Evolutionary conservation across 2,797 vertebrate species (phyloP), one percentile per base, ranked within the genome.

Genomic region (Salarias fasciatus): DNA sequence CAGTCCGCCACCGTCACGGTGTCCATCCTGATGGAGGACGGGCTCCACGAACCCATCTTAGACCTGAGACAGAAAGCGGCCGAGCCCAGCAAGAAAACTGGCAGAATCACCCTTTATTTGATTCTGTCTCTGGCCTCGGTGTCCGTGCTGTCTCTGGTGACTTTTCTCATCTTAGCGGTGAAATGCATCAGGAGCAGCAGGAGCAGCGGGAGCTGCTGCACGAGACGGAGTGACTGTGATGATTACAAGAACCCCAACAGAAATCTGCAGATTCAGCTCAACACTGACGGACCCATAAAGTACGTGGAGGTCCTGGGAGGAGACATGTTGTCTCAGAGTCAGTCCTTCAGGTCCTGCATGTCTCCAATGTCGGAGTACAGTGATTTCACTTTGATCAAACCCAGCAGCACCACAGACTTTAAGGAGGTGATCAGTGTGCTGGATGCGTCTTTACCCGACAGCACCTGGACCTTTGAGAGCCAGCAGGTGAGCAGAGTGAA

Each of bases 221-320:
- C 79, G 41, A 86, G 75, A 60, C 67, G 62, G 29, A 62, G 15
- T n/a, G 80, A 86, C 63, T 86, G 61, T 71, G 85, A 88, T 29
- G 80, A 74, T 74, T 86, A 91, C 76, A 91, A 88, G 75, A 90
- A 91, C 65, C 83, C 91, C 61, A 89, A 90, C 72, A 90, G 90
- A 80, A 91, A 91, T 79, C 77, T 91, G 50, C 90, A 92, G 82
- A 83, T 92, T 56, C 90, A 92, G 78, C 90, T 92, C 52, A 92
- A 92, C 86, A 83, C 81, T 63, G 89, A 91, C 12, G 90, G 89
- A 44, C 90, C 89, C 8, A 91, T 92, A 85, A 91, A 92, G 73
- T 92, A 92, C 79, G 88, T 92, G 83, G 90, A 91, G 86, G 91
- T 92, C 59, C 84, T 92, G 81, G 91, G 90, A 75, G 89, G 88